Evolutionary conservation across 2,888 invertebrate species (phyloP).

Genomic region (Argynnis bischoffii): DNA sequence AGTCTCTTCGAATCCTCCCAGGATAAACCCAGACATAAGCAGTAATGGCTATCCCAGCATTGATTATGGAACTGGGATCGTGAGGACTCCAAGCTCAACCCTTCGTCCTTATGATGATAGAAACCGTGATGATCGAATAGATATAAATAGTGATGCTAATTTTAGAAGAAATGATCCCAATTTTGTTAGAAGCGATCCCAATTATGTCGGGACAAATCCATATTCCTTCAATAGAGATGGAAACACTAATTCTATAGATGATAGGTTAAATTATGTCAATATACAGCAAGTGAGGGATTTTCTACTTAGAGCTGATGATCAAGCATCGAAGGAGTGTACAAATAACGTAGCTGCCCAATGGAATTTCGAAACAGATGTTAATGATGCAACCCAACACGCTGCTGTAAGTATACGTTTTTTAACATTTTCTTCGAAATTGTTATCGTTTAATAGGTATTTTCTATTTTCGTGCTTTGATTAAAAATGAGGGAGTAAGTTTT

Average conservation of each 20-base stretch:
- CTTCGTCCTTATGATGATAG: conserved; percentile 57
- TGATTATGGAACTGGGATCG: conserved; percentile 56
- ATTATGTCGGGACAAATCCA: conserved; percentile 69
- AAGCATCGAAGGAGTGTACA: conserved; percentile 90
- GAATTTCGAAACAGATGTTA: conserved; percentile 94
- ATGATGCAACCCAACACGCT: conserved; percentile 90
- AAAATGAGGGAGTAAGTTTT: not conserved
- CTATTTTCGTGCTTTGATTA: too few species aligned
- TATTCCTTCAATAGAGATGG: conserved; percentile 69
- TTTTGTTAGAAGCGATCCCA: conserved; percentile 73
- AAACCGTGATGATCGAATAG: conserved; percentile 70
- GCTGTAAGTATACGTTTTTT: conserved; percentile 85
- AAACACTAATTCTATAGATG: conserved; percentile 63
- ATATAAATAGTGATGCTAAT: conserved; percentile 72
- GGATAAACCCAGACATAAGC: conserved; percentile 73
- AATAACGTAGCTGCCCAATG: conserved; percentile 94
- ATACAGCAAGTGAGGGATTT: conserved; percentile 80
- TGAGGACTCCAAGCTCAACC: conserved; percentile 61
- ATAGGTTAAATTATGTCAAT: conserved; percentile 69
- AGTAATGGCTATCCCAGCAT: conserved; percentile 72
- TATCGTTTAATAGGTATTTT: too few species aligned
- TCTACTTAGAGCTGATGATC: conserved; percentile 87
- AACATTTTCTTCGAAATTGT: not conserved
- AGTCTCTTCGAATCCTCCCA: conserved; percentile 65
- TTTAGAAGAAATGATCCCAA: conserved; percentile 78